Conservation (phyloP, 2,797 vertebrate species). For the Mastacembelus armatus region DNA sequence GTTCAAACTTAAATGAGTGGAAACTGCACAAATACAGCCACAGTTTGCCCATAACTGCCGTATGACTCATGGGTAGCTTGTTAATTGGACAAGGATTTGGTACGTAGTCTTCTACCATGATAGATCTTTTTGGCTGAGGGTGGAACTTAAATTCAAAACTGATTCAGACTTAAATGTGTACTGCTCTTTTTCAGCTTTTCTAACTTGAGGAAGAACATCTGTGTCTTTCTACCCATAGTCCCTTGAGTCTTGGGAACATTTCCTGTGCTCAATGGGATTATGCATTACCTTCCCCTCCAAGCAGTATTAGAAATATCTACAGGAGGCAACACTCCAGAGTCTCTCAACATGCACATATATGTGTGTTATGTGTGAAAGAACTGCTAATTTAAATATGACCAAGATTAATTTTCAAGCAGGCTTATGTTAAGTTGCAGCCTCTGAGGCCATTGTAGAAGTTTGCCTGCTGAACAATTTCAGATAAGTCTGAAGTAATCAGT, state of each 20-base stretch:
- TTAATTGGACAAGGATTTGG: background rate
- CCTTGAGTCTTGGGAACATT: constrained; percentile 36
- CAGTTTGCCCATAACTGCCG: background rate
- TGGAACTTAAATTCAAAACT: background rate
- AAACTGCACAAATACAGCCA: background rate
- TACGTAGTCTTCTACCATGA: background rate
- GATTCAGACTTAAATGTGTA: constrained; percentile 7
- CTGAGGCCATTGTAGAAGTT: background rate
- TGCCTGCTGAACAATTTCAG: background rate
- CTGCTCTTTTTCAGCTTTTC: background rate
- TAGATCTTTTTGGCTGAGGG: background rate
- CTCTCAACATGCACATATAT: background rate
- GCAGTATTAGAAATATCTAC: background rate
- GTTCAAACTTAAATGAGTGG: too few relatives aligned
- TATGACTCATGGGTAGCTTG: background rate
- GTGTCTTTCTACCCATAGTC: constrained; percentile 33
- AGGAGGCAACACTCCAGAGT: background rate
- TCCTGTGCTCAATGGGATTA: constrained; percentile 39
- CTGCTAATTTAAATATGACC: background rate
- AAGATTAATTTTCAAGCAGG: background rate
- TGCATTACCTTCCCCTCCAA: constrained; percentile 23
- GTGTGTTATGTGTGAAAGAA: background rate
- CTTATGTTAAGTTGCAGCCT: background rate
- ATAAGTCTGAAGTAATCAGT: background rate
- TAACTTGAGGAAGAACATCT: constrained; percentile 6